These are phyloP conservation scores for Diogma glabrata DNA, from an alignment of 2,888 invertebrate genomes.

Conservation along the genomic window DNA sequence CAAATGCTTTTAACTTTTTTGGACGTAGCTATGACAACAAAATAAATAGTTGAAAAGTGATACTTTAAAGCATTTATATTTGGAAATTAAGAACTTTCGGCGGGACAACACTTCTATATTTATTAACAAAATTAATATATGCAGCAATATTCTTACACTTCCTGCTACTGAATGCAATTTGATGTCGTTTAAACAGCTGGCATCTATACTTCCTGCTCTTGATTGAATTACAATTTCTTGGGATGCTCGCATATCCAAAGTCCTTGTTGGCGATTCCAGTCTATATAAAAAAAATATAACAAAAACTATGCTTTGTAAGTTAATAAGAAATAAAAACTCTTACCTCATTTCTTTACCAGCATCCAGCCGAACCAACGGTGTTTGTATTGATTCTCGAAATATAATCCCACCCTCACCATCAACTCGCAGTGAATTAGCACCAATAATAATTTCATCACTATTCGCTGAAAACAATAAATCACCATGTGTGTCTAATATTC, in stretches of 20 bases:
- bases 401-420: constrained; percentile 72
- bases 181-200: constrained; percentile 71
- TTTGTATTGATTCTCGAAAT: constrained; percentile 73
- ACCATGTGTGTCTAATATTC: constrained; percentile 66
- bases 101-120: too few relatives aligned
- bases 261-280: constrained; percentile 79
- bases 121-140: too few relatives aligned
- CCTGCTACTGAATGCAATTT: constrained; percentile 71
- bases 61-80: too few relatives aligned
- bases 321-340: constrained; percentile 24
- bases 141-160: too few relatives aligned
- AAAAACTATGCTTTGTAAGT: background rate
- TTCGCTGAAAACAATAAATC: constrained; percentile 71
- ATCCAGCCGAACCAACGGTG: constrained; percentile 67
- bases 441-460: constrained; percentile 66
- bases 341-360: constrained; percentile 75
- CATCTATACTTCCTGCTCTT: constrained; percentile 74
- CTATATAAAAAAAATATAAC: constrained; percentile 43
- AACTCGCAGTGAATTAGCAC: constrained; percentile 62
- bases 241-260: constrained; percentile 70
- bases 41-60: too few relatives aligned
- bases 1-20: too few relatives aligned
- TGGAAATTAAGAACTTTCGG: too few relatives aligned
- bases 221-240: constrained; percentile 75
- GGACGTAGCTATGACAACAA: too few relatives aligned